Percentiles rank a stretch among this genome's conserved stretches.
These are phyloP conservation scores for Sorex araneus DNA, from an alignment of 2,113 vertebrate genomes.

Conservation along the genomic window DNA sequence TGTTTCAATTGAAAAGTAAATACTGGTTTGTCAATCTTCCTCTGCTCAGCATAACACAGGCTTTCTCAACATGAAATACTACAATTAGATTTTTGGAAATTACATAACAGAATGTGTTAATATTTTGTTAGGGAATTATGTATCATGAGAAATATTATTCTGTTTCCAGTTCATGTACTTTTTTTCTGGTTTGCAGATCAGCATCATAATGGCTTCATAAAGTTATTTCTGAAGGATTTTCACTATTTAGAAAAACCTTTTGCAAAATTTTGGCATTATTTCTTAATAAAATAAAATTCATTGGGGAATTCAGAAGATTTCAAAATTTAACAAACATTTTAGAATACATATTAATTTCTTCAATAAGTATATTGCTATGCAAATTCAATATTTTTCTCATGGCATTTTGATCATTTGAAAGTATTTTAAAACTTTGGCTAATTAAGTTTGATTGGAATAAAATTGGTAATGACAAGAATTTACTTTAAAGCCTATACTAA, in stretches of 20 bases:
- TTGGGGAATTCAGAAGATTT: background rate
- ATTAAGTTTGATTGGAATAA: background rate
- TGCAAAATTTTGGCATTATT: background rate
- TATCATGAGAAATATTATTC: background rate
- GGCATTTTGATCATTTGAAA: background rate
- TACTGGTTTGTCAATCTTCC: too few relatives aligned
- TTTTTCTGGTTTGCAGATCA: background rate
- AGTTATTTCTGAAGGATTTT: background rate
- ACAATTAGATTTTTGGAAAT: too few relatives aligned
- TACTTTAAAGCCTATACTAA: background rate
- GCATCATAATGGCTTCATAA: background rate
- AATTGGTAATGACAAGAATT: background rate
- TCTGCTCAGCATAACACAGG: too few relatives aligned
- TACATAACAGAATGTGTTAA: too few relatives aligned
- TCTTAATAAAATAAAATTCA: background rate
- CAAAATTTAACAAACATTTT: background rate
- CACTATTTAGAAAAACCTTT: too few relatives aligned
- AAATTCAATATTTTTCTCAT: conserved; percentile 4
- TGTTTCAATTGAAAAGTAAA: too few relatives aligned
- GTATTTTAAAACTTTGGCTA: background rate
- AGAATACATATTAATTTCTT: background rate
- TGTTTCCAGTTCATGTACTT: background rate
- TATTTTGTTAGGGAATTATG: background rate
- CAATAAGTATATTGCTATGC: background rate
- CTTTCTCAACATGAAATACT: too few relatives aligned